Conservation (phyloP, 1,140 invertebrate species). For the Chelonus insularis region DNA sequence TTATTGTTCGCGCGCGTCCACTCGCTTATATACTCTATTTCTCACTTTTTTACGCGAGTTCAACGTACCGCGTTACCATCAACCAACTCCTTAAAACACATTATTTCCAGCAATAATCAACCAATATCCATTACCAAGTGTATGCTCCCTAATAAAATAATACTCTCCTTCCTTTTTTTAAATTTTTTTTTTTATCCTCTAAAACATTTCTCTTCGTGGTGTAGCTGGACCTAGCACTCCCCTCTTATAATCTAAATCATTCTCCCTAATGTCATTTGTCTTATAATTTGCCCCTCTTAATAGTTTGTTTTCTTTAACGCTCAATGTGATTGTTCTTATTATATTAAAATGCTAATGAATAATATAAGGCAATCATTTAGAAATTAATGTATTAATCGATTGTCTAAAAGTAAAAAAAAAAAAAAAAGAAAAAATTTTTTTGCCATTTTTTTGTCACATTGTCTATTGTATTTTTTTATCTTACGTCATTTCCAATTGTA, state of each 20-base stretch:
- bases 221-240: slow-evolving; percentile 59
- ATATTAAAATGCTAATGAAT: neutral
- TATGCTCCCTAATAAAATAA: slow-evolving; percentile 1
- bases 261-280: slow-evolving; percentile 19
- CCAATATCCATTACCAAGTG: slow-evolving; percentile 28
- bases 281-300: neutral
- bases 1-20: neutral
- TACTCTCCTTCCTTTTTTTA: neutral
- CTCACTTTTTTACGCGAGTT: slow-evolving; percentile 14
- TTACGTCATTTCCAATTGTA: neutral
- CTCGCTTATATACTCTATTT: slow-evolving; percentile 7
- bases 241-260: slow-evolving; percentile 39
- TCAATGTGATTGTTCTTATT: too few species aligned
- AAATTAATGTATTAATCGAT: neutral
- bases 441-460: slow-evolving; percentile 4
- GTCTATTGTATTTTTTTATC: neutral
- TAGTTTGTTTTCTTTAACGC: too few species aligned
- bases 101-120: slow-evolving; percentile 25
- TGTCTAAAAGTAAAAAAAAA: neutral
- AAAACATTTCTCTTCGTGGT: slow-evolving; percentile 46
- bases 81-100: slow-evolving; percentile 24
- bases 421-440: neutral
- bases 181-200: neutral
- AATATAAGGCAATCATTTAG: neutral
- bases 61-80: slow-evolving; percentile 18